phyloP scores from a whole-genome alignment of 2,888 invertebrate species.

The Copidosoma aretas region DNA sequence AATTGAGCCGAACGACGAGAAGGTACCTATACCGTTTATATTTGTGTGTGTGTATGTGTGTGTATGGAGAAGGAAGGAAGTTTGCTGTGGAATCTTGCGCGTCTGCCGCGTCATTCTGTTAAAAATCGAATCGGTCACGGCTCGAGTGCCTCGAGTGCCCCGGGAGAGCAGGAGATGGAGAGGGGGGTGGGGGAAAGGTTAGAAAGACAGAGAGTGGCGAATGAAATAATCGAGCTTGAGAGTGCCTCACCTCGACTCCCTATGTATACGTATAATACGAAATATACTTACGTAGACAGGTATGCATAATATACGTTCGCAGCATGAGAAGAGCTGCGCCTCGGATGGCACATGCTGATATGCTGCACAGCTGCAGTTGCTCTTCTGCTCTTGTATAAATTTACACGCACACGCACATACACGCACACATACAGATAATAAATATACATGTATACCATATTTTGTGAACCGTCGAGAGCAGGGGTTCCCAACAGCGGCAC shows the following conservation, averaged over 20 bases:
- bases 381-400: neutral
- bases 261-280: no score
- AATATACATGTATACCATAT: no score
- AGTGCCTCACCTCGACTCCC: neutral
- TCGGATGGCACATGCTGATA: no score
- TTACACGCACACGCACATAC: no score
- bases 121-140: constrained; percentile 62
- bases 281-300: no score
- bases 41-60: no score
- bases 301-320: no score
- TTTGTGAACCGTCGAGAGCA: constrained; percentile 17
- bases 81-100: constrained; percentile 14
- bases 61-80: neutral
- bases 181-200: no score
- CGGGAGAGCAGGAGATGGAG: neutral
- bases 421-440: no score
- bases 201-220: neutral
- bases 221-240: constrained; percentile 20
- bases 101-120: constrained; percentile 50
- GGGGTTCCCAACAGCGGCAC: no score
- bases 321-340: no score
- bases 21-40: no score
- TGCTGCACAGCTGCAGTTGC: neutral
- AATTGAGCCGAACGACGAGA: neutral
- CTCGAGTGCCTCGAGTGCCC: constrained; percentile 44